Conservation (phyloP, 2,888 invertebrate genomes). For the Diarsia dahlii region DNA sequence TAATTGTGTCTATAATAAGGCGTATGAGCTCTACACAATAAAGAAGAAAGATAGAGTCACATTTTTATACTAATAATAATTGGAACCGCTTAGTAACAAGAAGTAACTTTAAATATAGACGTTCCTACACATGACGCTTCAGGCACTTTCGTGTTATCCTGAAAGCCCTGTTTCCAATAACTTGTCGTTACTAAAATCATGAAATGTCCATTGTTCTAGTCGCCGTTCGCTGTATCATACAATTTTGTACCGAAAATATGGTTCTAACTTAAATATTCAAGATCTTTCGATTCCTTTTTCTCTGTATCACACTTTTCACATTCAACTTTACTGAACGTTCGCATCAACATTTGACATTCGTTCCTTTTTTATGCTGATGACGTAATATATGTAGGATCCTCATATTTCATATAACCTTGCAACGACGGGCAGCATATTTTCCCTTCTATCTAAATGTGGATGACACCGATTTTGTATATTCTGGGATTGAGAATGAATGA, state of each 20-base stretch:
- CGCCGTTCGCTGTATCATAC: neutral
- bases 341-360: conserved; percentile 56
- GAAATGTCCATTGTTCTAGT: neutral
- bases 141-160: no score
- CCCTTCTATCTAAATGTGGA: conserved; percentile 18
- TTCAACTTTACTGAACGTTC: conserved; percentile 36
- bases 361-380: conserved; percentile 54
- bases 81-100: no score
- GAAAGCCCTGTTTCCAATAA: no score
- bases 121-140: no score
- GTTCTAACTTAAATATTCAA: conserved; percentile 12
- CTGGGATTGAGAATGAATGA: neutral
- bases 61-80: no score
- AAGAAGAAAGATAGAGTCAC: no score
- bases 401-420: conserved; percentile 37
- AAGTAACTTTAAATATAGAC: no score
- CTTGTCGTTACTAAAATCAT: neutral
- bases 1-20: no score
- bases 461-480: conserved; percentile 28
- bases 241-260: neutral
- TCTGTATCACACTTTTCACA: conserved; percentile 33
- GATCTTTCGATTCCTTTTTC: conserved; percentile 19
- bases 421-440: conserved; percentile 28
- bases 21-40: no score
- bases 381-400: conserved; percentile 30